Conservation (phyloP, 2,797 vertebrate genomes). For the Macrochelys suwanniensis region DNA sequence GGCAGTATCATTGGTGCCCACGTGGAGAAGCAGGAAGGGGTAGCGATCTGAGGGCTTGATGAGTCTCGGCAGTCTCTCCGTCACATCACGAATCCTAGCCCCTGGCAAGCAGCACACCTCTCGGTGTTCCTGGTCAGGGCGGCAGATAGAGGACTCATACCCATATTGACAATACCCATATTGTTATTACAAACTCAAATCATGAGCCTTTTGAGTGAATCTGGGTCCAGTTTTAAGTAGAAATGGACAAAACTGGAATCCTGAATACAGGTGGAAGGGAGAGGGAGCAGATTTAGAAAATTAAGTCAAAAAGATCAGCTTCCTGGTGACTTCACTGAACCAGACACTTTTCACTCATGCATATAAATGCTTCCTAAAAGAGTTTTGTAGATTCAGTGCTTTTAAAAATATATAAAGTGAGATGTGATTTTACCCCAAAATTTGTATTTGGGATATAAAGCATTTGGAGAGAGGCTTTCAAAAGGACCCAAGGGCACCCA, state of each 20-base stretch:
- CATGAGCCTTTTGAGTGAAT: not conserved
- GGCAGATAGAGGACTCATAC: too few species aligned
- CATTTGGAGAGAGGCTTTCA: not conserved
- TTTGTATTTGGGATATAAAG: not conserved
- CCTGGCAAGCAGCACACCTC: too few species aligned
- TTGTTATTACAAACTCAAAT: not conserved
- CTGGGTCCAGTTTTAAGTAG: not conserved
- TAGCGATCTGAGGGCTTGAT: too few species aligned
- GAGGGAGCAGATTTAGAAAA: not conserved
- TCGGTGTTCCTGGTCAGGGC: too few species aligned
- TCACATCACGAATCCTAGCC: too few species aligned
- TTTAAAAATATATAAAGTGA: not conserved
- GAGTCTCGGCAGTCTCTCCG: too few species aligned
- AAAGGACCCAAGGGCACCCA: not conserved
- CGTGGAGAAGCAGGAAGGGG: too few species aligned
- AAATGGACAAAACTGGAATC: not conserved
- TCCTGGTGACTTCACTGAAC: not conserved
- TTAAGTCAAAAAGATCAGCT: not conserved
- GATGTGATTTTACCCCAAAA: not conserved
- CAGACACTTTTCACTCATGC: not conserved
- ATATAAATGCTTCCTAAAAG: not conserved
- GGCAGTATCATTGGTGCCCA: too few species aligned
- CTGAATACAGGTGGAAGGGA: not conserved
- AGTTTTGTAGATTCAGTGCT: not conserved
- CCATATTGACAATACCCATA: not conserved